These are phyloP conservation scores for Scaptomyza pallida DNA, from an alignment of 1,140 invertebrate genomes.

Conservation along the genomic window DNA sequence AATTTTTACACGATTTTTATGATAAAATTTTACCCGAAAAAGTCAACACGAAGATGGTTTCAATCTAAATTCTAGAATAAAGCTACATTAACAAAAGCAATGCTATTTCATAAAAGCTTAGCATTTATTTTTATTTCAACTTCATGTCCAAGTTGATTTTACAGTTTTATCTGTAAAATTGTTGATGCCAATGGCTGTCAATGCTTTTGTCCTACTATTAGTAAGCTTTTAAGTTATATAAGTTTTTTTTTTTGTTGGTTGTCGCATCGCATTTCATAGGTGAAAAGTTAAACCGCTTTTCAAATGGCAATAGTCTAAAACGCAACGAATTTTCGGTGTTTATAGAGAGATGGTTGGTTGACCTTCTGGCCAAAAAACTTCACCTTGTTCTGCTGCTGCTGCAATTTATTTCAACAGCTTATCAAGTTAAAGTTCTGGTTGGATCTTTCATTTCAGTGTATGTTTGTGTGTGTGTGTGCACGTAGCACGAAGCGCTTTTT, in stretches of 20 bases:
- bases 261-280: conserved; percentile 19
- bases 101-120: too few species aligned
- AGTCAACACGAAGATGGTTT: too few species aligned
- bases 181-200: neutral
- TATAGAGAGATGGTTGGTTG: neutral
- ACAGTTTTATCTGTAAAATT: neutral
- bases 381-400: conserved; percentile 28
- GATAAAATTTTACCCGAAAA: too few species aligned
- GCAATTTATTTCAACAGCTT: conserved; percentile 71
- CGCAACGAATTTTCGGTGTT: too few species aligned
- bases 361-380: conserved; percentile 25
- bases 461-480: conserved; percentile 10
- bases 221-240: conserved; percentile 18
- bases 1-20: too few species aligned
- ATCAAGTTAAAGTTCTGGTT: conserved; percentile 76
- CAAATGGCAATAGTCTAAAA: conserved; percentile 3
- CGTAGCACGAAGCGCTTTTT: conserved; percentile 48
- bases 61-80: too few species aligned
- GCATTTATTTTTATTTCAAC: too few species aligned
- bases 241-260: neutral
- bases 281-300: conserved; percentile 25
- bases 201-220: neutral
- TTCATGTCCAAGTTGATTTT: too few species aligned
- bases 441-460: conserved; percentile 57
- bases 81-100: too few species aligned